Evolutionary conservation across 2,797 vertebrate species (phyloP).

Genomic region (Cyclura pinguis): DNA sequence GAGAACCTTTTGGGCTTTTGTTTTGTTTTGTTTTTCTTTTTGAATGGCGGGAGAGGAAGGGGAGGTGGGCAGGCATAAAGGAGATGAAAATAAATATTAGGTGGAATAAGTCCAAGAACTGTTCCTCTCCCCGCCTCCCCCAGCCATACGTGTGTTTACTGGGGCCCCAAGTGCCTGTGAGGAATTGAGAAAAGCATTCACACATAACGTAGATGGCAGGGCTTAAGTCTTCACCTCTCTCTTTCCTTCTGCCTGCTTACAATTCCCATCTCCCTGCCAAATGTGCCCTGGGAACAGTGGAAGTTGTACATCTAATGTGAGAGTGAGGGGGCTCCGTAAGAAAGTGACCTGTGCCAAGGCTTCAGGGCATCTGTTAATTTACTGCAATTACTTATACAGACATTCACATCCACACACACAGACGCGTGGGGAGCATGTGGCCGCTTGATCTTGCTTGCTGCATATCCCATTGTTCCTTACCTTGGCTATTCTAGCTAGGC

Average conservation of each 20-base stretch:
- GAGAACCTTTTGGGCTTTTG: slow-evolving; percentile 14
- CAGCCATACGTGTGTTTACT: neutral
- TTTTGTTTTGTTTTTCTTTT: neutral
- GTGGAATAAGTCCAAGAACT: neutral
- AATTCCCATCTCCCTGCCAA: slow-evolving; percentile 1
- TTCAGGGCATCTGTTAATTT: neutral
- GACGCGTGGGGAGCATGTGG: neutral
- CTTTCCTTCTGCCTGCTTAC: neutral
- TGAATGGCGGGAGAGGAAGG: neutral
- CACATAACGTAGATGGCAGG: neutral
- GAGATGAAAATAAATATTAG: slow-evolving; percentile 27
- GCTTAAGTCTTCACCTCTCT: slow-evolving; percentile 8
- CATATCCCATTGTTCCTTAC: neutral
- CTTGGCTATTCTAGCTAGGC: neutral
- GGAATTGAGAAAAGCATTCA: slow-evolving; percentile 17
- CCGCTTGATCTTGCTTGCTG: neutral
- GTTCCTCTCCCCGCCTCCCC: neutral
- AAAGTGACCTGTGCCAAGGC: neutral
- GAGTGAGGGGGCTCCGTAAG: neutral
- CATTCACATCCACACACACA: neutral
- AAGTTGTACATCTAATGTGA: neutral
- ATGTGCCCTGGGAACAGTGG: neutral
- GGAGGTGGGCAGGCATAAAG: neutral
- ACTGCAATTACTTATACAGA: neutral
- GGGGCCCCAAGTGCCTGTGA: neutral